Evolutionary conservation across 23 tunicate species (phyloP), one percentile per base, ranked within the genome.

Genomic region (Botrylloides violaceus): DNA sequence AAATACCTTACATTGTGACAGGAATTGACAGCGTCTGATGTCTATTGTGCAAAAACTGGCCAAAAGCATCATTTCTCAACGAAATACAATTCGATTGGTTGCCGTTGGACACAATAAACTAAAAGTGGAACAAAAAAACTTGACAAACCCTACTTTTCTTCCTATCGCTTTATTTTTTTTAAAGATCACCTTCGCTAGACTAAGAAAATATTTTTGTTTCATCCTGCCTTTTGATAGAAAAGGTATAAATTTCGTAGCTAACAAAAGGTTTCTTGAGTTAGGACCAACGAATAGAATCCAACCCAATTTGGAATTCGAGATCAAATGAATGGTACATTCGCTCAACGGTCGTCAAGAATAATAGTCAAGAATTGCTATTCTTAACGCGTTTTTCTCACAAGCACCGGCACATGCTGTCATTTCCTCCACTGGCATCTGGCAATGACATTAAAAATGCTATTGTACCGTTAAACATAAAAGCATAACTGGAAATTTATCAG

Each of bases 61-160:
- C 12, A 43, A 43, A 43, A 43, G 53, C 53, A 43, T 43, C 53
- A 15, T 43, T 43, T 43, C 15, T 43, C 12, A 43, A 15, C 15
- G 53, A 43, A 43, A 43, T 43, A 43, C 53, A 7, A 43, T 43
- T 43, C 53, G 9, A 43, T 43, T 9, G 53, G 53, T 43, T 43
- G 53, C 53, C 53, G 53, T 43, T 43, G 53, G 53, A 43, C 53
- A 43, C 53, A 43, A 43, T 43, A 43, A 43, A 43, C 53, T 43
- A 43, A 43, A 43, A 43, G 53, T 43, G 53, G 53, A 43, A 43
- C 53, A 43, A 43, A n/a, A n/a, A 43, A 43, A 43, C 53, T 43
- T 43, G 53, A 43, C 53, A 43, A 43, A 43, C 53, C 53, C 53
- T 43, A 43, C 53, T 43, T 43, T 43, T 43, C 53, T 43, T 43